Percentiles rank a stretch among this genome's conserved stretches.
Conservation (phyloP, 2,113 vertebrate species). For the Dipodomys spectabilis region DNA sequence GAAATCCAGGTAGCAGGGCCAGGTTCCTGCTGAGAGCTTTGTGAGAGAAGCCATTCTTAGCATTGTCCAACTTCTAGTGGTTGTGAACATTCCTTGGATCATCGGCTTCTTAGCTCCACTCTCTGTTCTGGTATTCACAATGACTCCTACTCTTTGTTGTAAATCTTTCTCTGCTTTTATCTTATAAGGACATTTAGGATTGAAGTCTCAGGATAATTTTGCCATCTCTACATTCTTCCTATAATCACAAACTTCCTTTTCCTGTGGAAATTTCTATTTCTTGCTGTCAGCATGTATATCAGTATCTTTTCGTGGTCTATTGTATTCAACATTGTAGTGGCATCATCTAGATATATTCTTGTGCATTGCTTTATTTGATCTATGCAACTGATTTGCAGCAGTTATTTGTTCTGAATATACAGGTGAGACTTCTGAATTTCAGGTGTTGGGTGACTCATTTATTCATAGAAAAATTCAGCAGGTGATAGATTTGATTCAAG, state of each 20-base stretch:
- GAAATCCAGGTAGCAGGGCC: background rate
- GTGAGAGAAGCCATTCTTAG: background rate
- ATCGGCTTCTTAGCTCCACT: too few relatives aligned
- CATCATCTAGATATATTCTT: background rate
- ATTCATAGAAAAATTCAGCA: background rate
- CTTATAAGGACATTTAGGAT: background rate
- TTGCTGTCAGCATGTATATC: background rate
- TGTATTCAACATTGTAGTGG: background rate
- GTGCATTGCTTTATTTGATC: background rate
- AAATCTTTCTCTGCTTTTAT: background rate
- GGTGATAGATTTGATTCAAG: background rate
- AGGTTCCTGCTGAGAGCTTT: background rate
- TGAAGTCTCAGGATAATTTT: background rate
- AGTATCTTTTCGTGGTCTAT: background rate
- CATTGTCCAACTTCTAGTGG: background rate
- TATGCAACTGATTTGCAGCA: background rate
- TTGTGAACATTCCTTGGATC: background rate
- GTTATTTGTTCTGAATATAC: background rate
- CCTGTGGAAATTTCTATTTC: background rate
- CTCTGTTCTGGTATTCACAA: background rate
- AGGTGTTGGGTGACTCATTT: background rate
- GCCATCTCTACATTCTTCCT: background rate
- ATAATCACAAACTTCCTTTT: conserved; percentile 8
- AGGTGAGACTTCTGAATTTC: background rate
- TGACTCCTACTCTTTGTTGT: background rate